Evolutionary conservation across 2,113 vertebrate genomes (phyloP), one percentile per base, ranked within the genome.

Genomic region (Sardina pilchardus): DNA sequence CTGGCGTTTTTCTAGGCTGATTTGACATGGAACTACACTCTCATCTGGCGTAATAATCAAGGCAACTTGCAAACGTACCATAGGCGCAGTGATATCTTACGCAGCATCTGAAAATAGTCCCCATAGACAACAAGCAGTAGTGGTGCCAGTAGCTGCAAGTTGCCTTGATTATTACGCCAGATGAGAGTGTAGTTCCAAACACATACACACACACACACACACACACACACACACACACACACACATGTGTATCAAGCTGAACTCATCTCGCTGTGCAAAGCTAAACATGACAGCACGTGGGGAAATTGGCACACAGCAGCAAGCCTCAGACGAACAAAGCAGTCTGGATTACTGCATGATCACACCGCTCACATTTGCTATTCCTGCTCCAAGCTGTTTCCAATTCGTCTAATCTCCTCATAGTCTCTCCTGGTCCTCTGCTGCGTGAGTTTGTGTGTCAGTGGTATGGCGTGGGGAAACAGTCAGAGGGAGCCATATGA

Each of bases 341-440:
- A 67, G 21, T 48, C 82, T 89, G 81, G 85, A 47, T 24, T 26
- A 63, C 59, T 34, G 42, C 44, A 43, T 80, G 44, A 47, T 84
- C 81, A 88, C 75, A 81, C 85, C 90, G 87, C 34, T 90, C 87
- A 87, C 87, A 89, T 90, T 83, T 88, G 53, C 82, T 82, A 44
- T 85, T 87, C 84, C 48, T 78, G 83, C 84, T 90, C 63, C 86
- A 85, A 89, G 82, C 84, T 84, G 48, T 85, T 50, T 86, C 12
- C 80, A 81, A 82, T 78, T 85, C 67, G 80, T 59, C 44, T 78
- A 88, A 87, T 85, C 36, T 78, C 71, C 71, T 34, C 14, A 85
- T 47, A 53, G 19, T 24, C 30, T 87, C 75, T 16, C n/a, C 47
- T 56, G n/a, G 82, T 39, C 48, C 17, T 50, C 16, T 17, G 12